Percentiles rank a stretch among this genome's conserved stretches.
Conservation (phyloP, 2,113 vertebrate species). For the Sinocyclocheilus maitianheensis region DNA sequence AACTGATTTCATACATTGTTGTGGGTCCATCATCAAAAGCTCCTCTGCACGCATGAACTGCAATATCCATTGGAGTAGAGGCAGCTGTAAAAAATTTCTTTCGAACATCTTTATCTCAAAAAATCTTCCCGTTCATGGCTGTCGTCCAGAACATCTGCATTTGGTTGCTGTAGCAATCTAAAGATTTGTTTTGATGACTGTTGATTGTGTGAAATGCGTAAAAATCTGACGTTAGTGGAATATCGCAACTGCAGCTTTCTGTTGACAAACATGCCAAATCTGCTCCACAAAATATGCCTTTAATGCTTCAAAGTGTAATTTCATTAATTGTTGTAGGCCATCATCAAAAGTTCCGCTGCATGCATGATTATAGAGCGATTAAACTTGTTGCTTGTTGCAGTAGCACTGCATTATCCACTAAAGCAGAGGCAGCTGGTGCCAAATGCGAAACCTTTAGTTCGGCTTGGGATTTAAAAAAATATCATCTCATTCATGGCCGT, state of each 20-base stretch:
- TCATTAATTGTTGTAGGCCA: not conserved
- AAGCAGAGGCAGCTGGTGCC: not conserved
- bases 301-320: conserved; percentile 40
- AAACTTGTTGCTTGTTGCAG: no score
- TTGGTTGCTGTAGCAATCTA: no score
- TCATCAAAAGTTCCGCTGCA: no score
- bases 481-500: not conserved
- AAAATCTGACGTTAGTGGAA: not conserved
- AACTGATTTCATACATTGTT: not conserved
- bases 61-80: no score
- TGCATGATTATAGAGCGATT: no score
- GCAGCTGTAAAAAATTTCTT: no score
- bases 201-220: conserved; percentile 13
- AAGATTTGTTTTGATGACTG: conserved; percentile 26
- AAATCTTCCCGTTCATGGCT: not conserved
- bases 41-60: not conserved
- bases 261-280: conserved; percentile 40
- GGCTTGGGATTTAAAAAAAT: not conserved
- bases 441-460: not conserved
- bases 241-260: not conserved
- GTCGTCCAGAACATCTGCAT: not conserved
- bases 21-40: not conserved
- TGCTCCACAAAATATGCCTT: conserved; percentile 27
- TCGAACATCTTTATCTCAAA: no score
- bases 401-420: not conserved